A percentile compares a stretch with the other conserved stretches of the same genome.
Conservation (phyloP, 2,113 vertebrate species). For the Rhabdomys dilectus region DNA sequence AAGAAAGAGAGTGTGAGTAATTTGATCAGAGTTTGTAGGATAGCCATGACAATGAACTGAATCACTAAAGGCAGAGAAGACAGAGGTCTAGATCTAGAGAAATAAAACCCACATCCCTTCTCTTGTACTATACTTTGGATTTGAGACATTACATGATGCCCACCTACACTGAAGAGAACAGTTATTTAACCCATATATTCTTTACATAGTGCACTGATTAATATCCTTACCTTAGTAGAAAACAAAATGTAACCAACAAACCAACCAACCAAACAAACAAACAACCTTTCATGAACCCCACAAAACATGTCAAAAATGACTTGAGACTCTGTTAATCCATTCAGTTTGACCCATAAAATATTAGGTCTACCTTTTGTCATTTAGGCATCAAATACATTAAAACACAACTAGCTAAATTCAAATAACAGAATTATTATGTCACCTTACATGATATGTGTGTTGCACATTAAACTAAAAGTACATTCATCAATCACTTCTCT, state of each 20-base stretch:
- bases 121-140: neutral
- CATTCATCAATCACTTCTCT: neutral
- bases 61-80: neutral
- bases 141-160: neutral
- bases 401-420: too few relatives aligned
- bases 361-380: neutral
- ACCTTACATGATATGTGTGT: neutral
- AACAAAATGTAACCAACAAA: neutral
- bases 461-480: neutral
- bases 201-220: neutral
- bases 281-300: too few relatives aligned
- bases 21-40: neutral
- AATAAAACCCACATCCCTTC: neutral
- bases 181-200: neutral
- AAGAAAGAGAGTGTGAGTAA: neutral
- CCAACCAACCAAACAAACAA: too few relatives aligned
- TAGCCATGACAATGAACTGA: neutral
- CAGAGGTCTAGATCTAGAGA: neutral
- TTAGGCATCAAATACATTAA: neutral
- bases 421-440: neutral
- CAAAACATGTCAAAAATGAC: neutral
- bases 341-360: neutral
- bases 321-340: neutral
- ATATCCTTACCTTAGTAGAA: neutral
- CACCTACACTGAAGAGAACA: neutral